Percentiles rank a stretch among this genome's conserved stretches.
These are phyloP conservation scores for Brachionus manjavacas DNA, from an alignment of 1,140 invertebrate genomes.

Conservation along the genomic window DNA sequence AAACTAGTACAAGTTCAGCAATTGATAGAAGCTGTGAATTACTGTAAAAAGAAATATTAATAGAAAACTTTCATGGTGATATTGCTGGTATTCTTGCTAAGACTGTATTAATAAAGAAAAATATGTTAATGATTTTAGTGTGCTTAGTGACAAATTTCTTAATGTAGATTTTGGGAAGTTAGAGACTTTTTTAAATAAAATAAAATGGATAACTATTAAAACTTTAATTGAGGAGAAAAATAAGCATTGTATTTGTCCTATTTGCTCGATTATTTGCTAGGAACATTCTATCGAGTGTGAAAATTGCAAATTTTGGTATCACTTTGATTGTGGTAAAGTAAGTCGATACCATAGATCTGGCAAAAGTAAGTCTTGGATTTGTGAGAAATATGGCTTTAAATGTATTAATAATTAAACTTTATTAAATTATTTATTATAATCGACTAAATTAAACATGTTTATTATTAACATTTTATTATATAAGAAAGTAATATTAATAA, in stretches of 20 bases:
- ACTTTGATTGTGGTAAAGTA: conserved; percentile 11
- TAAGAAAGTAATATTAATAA: not conserved
- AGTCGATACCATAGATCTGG: not conserved
- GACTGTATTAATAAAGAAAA: not conserved
- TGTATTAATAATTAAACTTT: not conserved
- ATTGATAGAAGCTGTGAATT: not conserved
- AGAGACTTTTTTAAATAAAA: not conserved
- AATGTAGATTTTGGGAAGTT: not conserved
- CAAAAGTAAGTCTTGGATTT: not conserved
- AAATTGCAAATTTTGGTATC: not conserved
- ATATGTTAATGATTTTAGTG: not conserved
- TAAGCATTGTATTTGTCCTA: not conserved
- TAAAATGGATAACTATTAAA: not conserved
- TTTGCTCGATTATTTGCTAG: not conserved
- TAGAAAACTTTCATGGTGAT: not conserved
- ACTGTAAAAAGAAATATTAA: not conserved
- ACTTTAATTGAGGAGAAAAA: not conserved
- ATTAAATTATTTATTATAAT: not conserved
- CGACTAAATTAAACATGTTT: not conserved
- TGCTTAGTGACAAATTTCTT: not conserved
- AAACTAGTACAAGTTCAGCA: not conserved
- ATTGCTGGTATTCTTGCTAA: not conserved
- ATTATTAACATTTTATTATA: not conserved
- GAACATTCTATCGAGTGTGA: no score
- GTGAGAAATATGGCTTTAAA: not conserved